Percentiles rank a stretch among this genome's conserved stretches.
Conservation (phyloP, 2,113 vertebrate genomes). For the Myocastor coypus region DNA sequence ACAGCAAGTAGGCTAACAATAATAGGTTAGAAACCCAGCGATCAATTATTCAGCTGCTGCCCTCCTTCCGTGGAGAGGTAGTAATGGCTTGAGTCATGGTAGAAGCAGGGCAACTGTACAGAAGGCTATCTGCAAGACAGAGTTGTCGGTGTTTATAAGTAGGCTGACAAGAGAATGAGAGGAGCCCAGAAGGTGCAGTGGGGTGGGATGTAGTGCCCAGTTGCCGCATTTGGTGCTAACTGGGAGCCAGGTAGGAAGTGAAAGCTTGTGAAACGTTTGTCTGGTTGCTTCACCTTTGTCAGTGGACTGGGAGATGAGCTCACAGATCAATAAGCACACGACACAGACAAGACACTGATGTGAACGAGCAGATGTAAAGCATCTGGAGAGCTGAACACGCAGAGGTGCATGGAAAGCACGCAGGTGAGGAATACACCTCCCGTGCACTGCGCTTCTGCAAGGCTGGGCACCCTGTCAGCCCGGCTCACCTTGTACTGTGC, state of each 20-base stretch:
- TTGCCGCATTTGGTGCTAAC: background rate
- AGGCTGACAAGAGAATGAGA: background rate
- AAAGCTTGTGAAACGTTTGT: background rate
- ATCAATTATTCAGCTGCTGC: background rate
- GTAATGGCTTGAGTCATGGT: background rate
- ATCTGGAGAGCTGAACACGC: background rate
- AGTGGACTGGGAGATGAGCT: background rate
- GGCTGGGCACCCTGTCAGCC: background rate
- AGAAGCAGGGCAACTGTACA: background rate
- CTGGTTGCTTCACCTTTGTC: background rate
- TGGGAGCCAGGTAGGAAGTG: background rate
- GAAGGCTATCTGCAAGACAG: background rate
- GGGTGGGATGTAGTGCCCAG: background rate
- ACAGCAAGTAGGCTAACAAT: background rate
- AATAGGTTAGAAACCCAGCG: no score
- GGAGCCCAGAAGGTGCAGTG: no score
- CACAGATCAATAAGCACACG: background rate
- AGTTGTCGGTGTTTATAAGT: background rate
- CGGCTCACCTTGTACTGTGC: background rate
- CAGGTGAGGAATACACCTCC: background rate
- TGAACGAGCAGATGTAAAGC: background rate
- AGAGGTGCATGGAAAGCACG: background rate
- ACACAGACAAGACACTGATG: background rate
- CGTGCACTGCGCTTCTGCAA: background rate
- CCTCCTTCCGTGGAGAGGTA: background rate